Evolutionary conservation across 2,797 vertebrate species (phyloP).

Genomic region (Typhlichthys eigenmanni): DNA sequence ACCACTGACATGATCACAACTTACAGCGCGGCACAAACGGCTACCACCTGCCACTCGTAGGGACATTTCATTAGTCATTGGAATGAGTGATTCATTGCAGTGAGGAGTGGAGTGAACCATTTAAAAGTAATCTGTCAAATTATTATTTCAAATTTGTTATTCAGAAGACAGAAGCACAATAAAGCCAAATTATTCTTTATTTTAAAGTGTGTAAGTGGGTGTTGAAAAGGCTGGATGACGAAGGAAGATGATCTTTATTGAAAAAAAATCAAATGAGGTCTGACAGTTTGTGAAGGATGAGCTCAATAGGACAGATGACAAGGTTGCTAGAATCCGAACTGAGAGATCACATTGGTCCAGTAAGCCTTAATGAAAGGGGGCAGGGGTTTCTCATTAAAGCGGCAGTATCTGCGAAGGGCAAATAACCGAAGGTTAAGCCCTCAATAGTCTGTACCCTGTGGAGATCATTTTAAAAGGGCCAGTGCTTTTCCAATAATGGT

Average conservation of each 20-base stretch:
- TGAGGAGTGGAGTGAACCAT: background rate
- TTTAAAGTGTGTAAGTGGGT: conserved; percentile 5
- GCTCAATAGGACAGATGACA: conserved; percentile 29
- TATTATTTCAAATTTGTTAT: background rate
- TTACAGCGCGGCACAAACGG: background rate
- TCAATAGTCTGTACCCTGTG: conserved; percentile 31
- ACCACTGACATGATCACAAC: background rate
- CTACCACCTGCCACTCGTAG: no score
- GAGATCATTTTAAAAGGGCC: conserved; percentile 16
- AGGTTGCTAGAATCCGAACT: conserved; percentile 15
- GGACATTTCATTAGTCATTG: background rate
- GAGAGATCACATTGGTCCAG: conserved; percentile 24
- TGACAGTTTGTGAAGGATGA: conserved; percentile 23
- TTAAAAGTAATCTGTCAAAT: background rate
- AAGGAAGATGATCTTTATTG: conserved; percentile 1
- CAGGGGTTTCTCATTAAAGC: conserved; percentile 49
- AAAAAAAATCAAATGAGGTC: conserved; percentile 23
- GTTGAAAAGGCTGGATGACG: conserved; percentile 7
- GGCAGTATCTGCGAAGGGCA: conserved; percentile 43
- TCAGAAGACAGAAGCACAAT: background rate
- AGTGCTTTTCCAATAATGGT: conserved; percentile 16
- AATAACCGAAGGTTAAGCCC: conserved; percentile 43
- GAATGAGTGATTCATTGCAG: conserved; percentile 1
- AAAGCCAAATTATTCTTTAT: background rate
- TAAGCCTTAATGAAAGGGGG: conserved; percentile 37